Evolutionary conservation across 2,888 invertebrate genomes (phyloP).

Genomic region (Tachina fera): DNA sequence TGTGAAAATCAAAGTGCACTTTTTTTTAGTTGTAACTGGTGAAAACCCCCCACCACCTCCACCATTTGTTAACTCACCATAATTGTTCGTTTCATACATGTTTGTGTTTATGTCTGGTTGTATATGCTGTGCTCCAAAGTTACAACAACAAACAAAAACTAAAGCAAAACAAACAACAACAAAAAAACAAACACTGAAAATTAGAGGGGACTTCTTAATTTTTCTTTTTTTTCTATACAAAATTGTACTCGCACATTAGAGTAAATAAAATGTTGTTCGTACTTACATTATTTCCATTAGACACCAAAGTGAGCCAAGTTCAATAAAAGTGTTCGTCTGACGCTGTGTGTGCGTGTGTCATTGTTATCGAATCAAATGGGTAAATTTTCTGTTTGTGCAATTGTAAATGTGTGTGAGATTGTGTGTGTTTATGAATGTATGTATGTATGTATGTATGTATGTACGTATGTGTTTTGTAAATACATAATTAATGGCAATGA

Average conservation of each 20-base stretch:
- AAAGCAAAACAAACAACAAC: constrained; percentile 30
- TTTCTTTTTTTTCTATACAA: background rate
- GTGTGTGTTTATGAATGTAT: constrained; percentile 13
- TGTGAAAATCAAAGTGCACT: constrained; percentile 64
- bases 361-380: constrained; percentile 58
- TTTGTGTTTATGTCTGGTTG: constrained; percentile 22
- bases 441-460: background rate
- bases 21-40: constrained; percentile 38
- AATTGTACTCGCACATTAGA: constrained; percentile 22
- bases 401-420: background rate
- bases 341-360: constrained; percentile 25
- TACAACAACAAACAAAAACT: constrained; percentile 44
- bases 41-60: constrained; percentile 49
- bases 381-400: constrained; percentile 48
- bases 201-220: constrained; percentile 42
- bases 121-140: constrained; percentile 16
- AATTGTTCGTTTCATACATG: constrained; percentile 19
- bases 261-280: constrained; percentile 19
- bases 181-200: constrained; percentile 21
- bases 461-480: constrained; percentile 41
- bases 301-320: constrained; percentile 69
- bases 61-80: background rate
- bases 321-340: constrained; percentile 56
- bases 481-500: constrained; percentile 64
- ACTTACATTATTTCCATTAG: constrained; percentile 50